Percentiles rank a stretch among this genome's conserved stretches.
Evolutionary conservation across 2,113 vertebrate species (phyloP).

Genomic region (Galemys pyrenaicus): DNA sequence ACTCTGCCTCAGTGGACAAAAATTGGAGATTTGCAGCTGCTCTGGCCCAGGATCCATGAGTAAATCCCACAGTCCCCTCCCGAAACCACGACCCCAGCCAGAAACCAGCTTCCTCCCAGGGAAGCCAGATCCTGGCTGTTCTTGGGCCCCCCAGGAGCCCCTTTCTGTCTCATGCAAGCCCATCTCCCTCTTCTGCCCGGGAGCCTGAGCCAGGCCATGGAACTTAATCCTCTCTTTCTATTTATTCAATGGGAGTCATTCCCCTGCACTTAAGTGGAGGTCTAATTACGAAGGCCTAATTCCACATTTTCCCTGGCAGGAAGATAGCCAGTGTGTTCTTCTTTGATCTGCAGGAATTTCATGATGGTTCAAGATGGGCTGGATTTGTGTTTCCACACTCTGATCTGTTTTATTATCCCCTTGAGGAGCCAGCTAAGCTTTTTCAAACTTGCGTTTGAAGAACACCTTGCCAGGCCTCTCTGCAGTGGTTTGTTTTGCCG

Average conservation of each 20-base stretch:
- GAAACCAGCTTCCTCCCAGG: background rate
- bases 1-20: fast-evolving
- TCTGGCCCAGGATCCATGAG: background rate
- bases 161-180: background rate
- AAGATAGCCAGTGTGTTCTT: background rate
- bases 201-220: background rate
- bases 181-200: background rate
- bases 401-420: background rate
- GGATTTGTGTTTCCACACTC: background rate
- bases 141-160: background rate
- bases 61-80: background rate
- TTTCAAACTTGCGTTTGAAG: background rate
- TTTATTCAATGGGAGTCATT: background rate
- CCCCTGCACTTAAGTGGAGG: background rate
- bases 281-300: background rate
- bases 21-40: too few species aligned
- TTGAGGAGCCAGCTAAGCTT: background rate
- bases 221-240: background rate
- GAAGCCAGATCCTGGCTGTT: background rate
- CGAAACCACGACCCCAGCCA: fast-evolving
- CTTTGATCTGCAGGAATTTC: conserved; percentile 3
- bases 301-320: background rate
- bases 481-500: background rate
- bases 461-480: background rate
- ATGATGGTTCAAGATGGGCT: background rate